Base-by-base conservation (phyloP, 2,113 vertebrate species). In the Holacanthus passer region DNA sequence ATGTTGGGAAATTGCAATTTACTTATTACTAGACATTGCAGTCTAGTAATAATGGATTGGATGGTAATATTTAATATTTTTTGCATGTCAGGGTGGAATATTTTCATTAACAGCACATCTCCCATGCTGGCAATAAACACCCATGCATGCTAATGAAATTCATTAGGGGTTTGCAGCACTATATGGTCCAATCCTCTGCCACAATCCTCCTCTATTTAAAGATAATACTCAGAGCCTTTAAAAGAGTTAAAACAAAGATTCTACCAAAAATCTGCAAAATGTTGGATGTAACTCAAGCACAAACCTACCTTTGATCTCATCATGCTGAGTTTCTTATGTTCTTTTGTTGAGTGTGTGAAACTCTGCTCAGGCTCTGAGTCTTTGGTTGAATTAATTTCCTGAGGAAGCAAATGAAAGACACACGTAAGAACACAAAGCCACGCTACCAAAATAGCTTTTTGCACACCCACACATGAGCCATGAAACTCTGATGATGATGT, bases 231-330 rank as follows among this genome's bases (percentile, higher is more conserved):
- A n/a, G n/a, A n/a, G n/a, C n/a, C n/a, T n/a, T n/a, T n/a, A n/a
- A n/a, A n/a, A n/a, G n/a, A n/a, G n/a, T n/a, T n/a, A n/a, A n/a
- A n/a, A 9, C 8, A 14, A 43, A 31, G 29, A 39, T 41, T 39
- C 5, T 63, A 56, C 1, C 20, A 47, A 20, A 29, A 27, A 6
- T 62, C 2, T 35, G 22, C 7, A 19, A 8, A 17, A 35, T 6
- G 19, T 24, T 11, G 0, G 14, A 7, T 13, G 19, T 2, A 9
- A 31, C 19, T 17, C 1, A 22, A 13, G 3, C 4, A 24, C 2
- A 56, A 68, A 64, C 73, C 3, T 60, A 95, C 95, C 93, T 94
- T 94, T 27, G 89, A 73, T 52, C 86, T 83, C 22, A 60, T 64
- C 13, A 4, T 7, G 8, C 52, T 31, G 1, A 77, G n/a, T 58